Percentiles rank a stretch among this genome's conserved stretches.
Conservation (phyloP, 2,113 vertebrate genomes). For the Calonectris borealis region DNA sequence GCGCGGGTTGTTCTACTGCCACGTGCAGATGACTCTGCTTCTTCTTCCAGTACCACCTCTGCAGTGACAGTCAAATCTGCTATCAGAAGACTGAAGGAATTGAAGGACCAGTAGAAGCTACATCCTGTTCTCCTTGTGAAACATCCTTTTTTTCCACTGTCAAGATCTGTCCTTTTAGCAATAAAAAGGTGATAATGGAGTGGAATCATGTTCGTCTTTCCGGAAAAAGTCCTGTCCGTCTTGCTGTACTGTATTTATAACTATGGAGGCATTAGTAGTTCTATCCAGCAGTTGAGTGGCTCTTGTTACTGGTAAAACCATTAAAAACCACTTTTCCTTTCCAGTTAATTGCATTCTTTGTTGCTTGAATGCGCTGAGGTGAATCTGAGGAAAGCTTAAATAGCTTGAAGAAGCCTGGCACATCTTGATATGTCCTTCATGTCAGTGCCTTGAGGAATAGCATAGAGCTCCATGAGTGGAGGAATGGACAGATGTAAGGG, state of each 20-base stretch:
- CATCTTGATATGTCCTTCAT: neutral
- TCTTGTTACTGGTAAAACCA: neutral
- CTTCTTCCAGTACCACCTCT: constrained; percentile 89
- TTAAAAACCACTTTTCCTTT: neutral
- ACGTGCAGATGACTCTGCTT: constrained; percentile 14
- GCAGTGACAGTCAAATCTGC: constrained; percentile 98
- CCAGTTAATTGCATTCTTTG: neutral
- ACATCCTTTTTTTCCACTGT: neutral
- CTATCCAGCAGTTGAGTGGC: neutral
- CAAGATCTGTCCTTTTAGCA: neutral
- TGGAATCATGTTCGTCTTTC: neutral
- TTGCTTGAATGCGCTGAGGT: neutral
- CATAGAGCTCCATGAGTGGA: rapidly evolving
- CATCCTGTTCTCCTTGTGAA: neutral
- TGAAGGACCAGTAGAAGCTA: constrained; percentile 93
- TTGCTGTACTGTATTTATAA: neutral
- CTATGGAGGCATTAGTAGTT: neutral
- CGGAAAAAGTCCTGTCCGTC: neutral
- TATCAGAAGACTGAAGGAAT: constrained; percentile 96
- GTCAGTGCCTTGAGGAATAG: neutral
- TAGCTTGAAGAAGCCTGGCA: neutral
- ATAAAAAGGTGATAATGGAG: constrained; percentile 52
- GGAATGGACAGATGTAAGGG: neutral
- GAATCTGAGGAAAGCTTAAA: neutral
- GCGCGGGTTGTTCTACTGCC: neutral